A percentile compares a stretch with the other conserved stretches of the same genome.
phyloP scores from a whole-genome alignment of 2,797 vertebrate species.

The Myotis vivesi region DNA sequence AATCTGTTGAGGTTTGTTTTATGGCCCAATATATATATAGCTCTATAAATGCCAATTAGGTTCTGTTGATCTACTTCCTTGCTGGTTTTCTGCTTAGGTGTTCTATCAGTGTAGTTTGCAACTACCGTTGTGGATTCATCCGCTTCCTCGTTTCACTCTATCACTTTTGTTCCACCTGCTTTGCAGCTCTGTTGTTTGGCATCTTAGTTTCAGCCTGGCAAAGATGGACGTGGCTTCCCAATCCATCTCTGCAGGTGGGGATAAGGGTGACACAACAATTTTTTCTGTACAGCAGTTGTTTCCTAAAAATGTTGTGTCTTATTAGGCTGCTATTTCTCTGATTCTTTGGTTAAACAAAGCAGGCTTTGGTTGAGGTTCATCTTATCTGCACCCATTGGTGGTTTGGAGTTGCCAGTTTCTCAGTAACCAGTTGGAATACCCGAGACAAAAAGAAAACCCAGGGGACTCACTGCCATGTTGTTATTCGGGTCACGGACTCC shows the following conservation, averaged over 20 bases:
- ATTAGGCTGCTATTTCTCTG: neutral
- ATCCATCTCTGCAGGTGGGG: neutral
- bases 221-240: neutral
- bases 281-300: neutral
- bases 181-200: neutral
- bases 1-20: constrained; percentile 3
- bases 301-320: neutral
- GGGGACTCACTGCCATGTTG: neutral
- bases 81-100: neutral
- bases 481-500: neutral
- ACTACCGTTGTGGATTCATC: neutral
- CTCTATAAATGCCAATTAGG: neutral
- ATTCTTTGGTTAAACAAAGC: neutral
- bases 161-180: neutral
- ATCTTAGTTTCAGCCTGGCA: neutral
- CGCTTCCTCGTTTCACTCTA: neutral
- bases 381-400: neutral
- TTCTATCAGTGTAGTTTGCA: neutral
- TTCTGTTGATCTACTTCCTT: neutral
- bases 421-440: neutral
- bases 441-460: neutral
- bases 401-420: neutral
- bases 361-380: neutral
- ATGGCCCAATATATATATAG: neutral
- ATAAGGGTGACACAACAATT: neutral